Base-by-base conservation (phyloP, 2,113 vertebrate species). In the Coregonus clupeaformis region DNA sequence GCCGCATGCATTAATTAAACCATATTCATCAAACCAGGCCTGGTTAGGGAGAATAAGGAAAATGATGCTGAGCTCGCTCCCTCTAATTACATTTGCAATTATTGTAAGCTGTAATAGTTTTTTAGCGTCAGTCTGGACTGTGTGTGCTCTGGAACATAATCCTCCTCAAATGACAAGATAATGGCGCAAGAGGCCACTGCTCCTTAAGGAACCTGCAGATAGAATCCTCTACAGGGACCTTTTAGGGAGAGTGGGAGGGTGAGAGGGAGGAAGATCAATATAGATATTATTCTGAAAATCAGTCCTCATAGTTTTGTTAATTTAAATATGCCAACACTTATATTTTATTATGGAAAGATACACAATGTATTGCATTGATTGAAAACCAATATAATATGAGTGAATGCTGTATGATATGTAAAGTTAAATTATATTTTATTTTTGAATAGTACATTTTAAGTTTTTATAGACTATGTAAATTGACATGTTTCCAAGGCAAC, bases 111-210 rank as follows among this genome's bases (percentile, higher is more conserved):
- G 89, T 92, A 89, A 90, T 91, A 91, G 79, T 89, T 90, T 86
- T 91, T 92, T 90, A 92, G 88, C 85, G 88, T 87, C 84, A 69
- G 86, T 88, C 81, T 86, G 91, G 89, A 91, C 86, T 77, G 82
- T 77, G 83, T 86, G 86, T 77, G 87, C 91, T 89, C 85, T 82
- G 78, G 82, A 88, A 89, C 86, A 75, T 91, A 92, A 93, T 92
- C 91, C 90, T 73, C 83, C 85, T 82, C 86, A 91, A 92, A 93
- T 91, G 86, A 91, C 91, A 92, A 91, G 91, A 92, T 93, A 92
- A 92, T 91, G 85, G 85, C 88, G 80, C 83, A 75, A 84, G 82
- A 88, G 89, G 84, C 87, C 89, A 81, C 74, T 60, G 87, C 88
- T 90, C 90, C 86, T 80, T 86, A 89, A 83, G 88, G 86, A 88